A percentile compares a stretch with the other conserved stretches of the same genome.
These are phyloP conservation scores for Xiphophorus hellerii DNA, from an alignment of 2,113 vertebrate genomes.

Conservation along the genomic window DNA sequence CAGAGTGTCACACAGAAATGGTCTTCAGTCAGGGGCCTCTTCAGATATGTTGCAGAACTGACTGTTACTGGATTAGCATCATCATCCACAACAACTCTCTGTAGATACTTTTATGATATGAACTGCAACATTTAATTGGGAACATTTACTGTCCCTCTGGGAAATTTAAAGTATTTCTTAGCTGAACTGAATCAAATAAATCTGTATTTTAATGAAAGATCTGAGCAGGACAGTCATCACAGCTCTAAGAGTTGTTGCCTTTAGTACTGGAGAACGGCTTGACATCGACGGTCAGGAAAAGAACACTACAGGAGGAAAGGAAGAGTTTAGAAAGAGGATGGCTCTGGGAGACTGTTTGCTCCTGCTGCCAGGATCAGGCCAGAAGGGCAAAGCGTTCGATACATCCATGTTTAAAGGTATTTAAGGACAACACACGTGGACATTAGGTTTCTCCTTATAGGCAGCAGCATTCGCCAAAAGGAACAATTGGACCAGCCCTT, in stretches of 20 bases:
- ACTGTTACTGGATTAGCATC: too few species aligned
- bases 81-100: too few species aligned
- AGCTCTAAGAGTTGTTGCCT: constrained; percentile 48
- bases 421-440: constrained; percentile 21
- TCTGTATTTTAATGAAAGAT: too few species aligned
- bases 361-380: not conserved
- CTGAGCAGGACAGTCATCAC: constrained; percentile 36
- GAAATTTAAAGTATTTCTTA: too few species aligned
- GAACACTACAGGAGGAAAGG: constrained; percentile 26
- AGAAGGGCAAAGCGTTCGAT: not conserved
- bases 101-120: too few species aligned
- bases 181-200: too few species aligned
- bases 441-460: constrained; percentile 4
- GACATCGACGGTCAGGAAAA: constrained; percentile 60
- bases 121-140: too few species aligned
- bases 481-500: constrained; percentile 1
- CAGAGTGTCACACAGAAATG: too few species aligned
- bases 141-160: too few species aligned
- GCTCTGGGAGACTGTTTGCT: constrained; percentile 14
- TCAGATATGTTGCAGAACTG: too few species aligned
- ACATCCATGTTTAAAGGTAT: not conserved
- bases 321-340: constrained; percentile 13
- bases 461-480: not conserved
- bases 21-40: too few species aligned
- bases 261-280: constrained; percentile 33